phyloP scores from a whole-genome alignment of 2,888 invertebrate genomes.

The Lomographa bimaculata region DNA sequence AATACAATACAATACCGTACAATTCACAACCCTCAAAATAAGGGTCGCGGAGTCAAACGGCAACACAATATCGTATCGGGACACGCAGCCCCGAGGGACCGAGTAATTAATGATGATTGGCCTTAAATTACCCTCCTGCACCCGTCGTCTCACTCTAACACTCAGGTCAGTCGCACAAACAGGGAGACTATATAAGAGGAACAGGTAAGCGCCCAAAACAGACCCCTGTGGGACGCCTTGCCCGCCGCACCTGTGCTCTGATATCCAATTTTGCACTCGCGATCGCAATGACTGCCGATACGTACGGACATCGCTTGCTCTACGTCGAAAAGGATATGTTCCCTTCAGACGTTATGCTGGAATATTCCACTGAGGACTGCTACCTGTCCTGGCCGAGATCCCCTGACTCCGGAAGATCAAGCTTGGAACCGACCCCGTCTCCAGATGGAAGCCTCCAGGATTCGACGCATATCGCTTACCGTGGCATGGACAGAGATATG shows the following conservation, averaged over 20 bases:
- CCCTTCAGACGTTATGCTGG: constrained; percentile 71
- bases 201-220: constrained; percentile 69
- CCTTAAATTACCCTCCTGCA: constrained; percentile 78
- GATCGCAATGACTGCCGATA: constrained; percentile 72
- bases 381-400: constrained; percentile 76
- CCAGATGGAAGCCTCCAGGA: constrained; percentile 78
- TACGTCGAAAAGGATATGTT: constrained; percentile 77
- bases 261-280: constrained; percentile 18
- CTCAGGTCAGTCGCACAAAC: constrained; percentile 56
- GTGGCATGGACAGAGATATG: constrained; percentile 70
- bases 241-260: constrained; percentile 56
- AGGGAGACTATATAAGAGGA: constrained; percentile 72
- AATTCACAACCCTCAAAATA: constrained; percentile 39
- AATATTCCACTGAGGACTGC: constrained; percentile 72
- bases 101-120: constrained; percentile 83
- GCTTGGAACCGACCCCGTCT: constrained; percentile 79
- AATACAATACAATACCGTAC: constrained; percentile 39
- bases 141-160: constrained; percentile 56
- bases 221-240: constrained; percentile 67
- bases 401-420: constrained; percentile 78
- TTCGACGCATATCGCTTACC: constrained; percentile 74
- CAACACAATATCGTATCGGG: constrained; percentile 39
- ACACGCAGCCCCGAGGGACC: constrained; percentile 67
- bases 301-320: constrained; percentile 76
- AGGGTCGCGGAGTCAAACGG: constrained; percentile 38